Evolutionary conservation across 2,888 invertebrate species (phyloP), one percentile per base, ranked within the genome.

Genomic region (Prosopocoilus inquinatus): DNA sequence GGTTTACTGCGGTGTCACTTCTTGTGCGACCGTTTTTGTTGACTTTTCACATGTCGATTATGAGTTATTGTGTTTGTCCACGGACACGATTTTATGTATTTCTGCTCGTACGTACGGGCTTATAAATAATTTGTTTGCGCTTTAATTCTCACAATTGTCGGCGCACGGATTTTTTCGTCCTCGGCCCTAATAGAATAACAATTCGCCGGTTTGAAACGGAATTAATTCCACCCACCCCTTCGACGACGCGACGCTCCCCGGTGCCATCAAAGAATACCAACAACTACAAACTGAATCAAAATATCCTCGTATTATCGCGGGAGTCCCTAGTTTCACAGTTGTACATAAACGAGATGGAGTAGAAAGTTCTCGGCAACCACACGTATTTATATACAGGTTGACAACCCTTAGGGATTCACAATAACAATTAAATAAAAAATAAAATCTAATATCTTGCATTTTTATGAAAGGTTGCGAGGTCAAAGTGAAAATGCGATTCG

Each of bases 211-310:
- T 48, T 61, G 54, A 63, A 65, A 62, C 58, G 58, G 62, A 64
- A 65, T 65, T 64, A 61, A 64, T 64, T 65, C 63, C 65, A 55
- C 63, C 65, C 62, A 63, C 65, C 65, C 65, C 60, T 61, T 56
- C 39, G 47, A n/a, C n/a, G n/a, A n/a, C n/a, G n/a, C n/a, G n/a
- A 11, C 50, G 46, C 53, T 53, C 46, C 63, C 59, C 60, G 45
- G 50, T 38, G 39, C 50, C 54, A 49, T 57, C 59, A 59, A 59
- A 58, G 61, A 64, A 59, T 59, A 62, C 60, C 63, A 59, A 62
- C 64, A 60, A 58, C 59, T 60, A 60, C 51, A 64, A 63, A 64
- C 59, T 63, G 61, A 64, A 64, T 64, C 63, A 63, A 62, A 64
- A 64, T 63, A 63, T 63, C 58, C 60, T 55, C 47, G 56, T 56